Evolutionary conservation across 1,140 invertebrate species (phyloP).

Genomic region (Zaprionus inermis): DNA sequence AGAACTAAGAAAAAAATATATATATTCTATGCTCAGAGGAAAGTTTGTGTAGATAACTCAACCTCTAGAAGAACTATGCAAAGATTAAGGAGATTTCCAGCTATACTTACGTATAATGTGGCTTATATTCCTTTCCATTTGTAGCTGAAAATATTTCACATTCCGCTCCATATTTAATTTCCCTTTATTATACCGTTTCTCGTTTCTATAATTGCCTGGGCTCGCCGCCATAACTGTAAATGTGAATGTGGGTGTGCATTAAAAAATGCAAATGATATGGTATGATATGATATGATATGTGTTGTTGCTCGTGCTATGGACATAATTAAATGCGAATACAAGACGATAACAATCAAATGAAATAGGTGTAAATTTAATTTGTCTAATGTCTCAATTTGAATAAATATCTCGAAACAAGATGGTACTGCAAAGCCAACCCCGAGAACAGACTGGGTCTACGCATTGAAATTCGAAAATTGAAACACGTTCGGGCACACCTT

Average conservation of each 20-base stretch:
- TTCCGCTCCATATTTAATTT: slow-evolving; percentile 1
- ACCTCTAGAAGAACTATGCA: background rate
- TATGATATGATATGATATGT: background rate
- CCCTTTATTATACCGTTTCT: slow-evolving; percentile 13
- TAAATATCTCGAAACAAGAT: slow-evolving; percentile 66
- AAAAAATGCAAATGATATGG: slow-evolving; percentile 61
- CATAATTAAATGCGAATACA: slow-evolving; percentile 74
- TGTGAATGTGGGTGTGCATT: slow-evolving; percentile 47
- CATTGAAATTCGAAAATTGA: slow-evolving; percentile 47
- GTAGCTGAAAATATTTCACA: background rate
- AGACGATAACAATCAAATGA: slow-evolving; percentile 80
- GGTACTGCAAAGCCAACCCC: slow-evolving; percentile 3
- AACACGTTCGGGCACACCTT: slow-evolving; percentile 57
- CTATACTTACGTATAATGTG: too few relatives aligned
- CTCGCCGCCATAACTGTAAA: slow-evolving; percentile 56
- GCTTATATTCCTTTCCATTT: background rate
- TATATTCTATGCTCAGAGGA: too few relatives aligned
- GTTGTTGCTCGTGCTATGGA: slow-evolving; percentile 3
- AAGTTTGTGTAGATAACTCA: too few relatives aligned
- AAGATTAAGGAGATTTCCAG: background rate
- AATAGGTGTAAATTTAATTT: slow-evolving; percentile 84
- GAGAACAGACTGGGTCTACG: background rate
- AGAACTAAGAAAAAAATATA: background rate
- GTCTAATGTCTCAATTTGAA: slow-evolving; percentile 84
- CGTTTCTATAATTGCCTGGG: slow-evolving; percentile 29